A percentile compares a stretch with the other conserved stretches of the same genome.
phyloP scores from a whole-genome alignment of 2,888 invertebrate genomes.

The Anodontia alba region DNA sequence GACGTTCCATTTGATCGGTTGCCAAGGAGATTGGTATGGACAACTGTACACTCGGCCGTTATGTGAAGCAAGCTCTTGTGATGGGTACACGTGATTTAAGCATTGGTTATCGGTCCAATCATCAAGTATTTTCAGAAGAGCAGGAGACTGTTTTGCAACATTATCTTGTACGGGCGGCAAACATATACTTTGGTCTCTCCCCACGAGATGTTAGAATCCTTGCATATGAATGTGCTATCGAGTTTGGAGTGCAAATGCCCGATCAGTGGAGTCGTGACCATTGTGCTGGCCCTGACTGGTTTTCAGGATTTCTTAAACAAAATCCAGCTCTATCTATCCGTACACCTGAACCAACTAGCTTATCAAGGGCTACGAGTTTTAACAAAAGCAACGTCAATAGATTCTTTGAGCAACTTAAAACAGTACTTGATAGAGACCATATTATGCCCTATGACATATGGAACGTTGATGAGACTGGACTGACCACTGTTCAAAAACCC shows the following conservation, averaged over 20 bases:
- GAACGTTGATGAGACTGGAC: slow-evolving; percentile 56
- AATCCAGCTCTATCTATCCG: slow-evolving; percentile 46
- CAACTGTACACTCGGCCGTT: slow-evolving; percentile 29
- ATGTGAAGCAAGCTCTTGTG: slow-evolving; percentile 34
- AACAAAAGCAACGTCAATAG: slow-evolving; percentile 35
- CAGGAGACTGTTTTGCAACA: slow-evolving; percentile 37
- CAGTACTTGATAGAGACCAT: slow-evolving; percentile 40
- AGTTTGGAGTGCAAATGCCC: slow-evolving; percentile 33
- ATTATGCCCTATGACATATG: slow-evolving; percentile 38
- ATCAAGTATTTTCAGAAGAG: slow-evolving; percentile 27
- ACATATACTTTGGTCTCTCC: slow-evolving; percentile 41
- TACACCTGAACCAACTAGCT: slow-evolving; percentile 57
- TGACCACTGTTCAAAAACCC: slow-evolving; percentile 57
- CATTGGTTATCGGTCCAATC: slow-evolving; percentile 29
- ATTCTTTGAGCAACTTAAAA: slow-evolving; percentile 49
- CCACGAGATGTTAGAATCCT: slow-evolving; percentile 37
- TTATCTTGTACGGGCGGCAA: slow-evolving; percentile 30
- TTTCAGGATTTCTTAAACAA: slow-evolving; percentile 37
- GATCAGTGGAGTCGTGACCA: slow-evolving; percentile 46
- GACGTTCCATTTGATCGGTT: slow-evolving; percentile 38
- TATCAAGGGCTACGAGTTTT: slow-evolving; percentile 38
- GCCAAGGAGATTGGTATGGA: slow-evolving; percentile 36
- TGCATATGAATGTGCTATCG: slow-evolving; percentile 51
- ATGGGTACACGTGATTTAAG: slow-evolving; percentile 37
- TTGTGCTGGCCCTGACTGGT: slow-evolving; percentile 59